These are phyloP conservation scores for Typhlomys cinereus DNA, from an alignment of 2,113 vertebrate species.

Conservation along the genomic window DNA sequence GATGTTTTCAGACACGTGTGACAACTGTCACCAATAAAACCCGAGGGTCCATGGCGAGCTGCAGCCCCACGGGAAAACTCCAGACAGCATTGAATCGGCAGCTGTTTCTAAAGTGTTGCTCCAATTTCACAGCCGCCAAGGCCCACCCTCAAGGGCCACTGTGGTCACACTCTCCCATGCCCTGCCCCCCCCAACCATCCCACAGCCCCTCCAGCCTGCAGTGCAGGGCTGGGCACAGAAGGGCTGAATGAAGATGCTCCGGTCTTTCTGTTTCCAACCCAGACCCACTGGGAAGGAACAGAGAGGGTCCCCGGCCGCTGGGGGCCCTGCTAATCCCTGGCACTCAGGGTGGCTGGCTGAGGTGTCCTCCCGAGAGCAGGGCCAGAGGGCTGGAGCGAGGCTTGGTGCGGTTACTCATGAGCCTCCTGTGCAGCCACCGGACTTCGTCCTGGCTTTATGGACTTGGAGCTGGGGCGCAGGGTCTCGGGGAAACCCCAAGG, in stretches of 20 bases:
- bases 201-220: rapidly evolving
- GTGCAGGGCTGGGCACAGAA: background rate
- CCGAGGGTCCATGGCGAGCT: background rate
- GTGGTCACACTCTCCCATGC: rapidly evolving
- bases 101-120: background rate
- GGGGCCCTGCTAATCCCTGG: too few species aligned
- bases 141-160: background rate
- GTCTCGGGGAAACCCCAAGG: too few species aligned
- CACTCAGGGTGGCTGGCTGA: too few species aligned
- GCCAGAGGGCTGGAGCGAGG: rapidly evolving
- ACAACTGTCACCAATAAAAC: background rate
- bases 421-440: too few species aligned
- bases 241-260: background rate
- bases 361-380: background rate
- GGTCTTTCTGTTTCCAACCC: background rate
- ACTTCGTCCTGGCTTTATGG: too few species aligned
- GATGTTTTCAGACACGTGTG: background rate
- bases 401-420: too few species aligned
- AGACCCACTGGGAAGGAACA: background rate
- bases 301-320: too few species aligned
- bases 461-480: too few species aligned
- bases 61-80: background rate
- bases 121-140: background rate
- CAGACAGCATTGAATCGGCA: background rate
- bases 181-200: rapidly evolving